These are phyloP conservation scores for Clunio marinus DNA, from an alignment of 2,888 invertebrate genomes.

Conservation along the genomic window DNA sequence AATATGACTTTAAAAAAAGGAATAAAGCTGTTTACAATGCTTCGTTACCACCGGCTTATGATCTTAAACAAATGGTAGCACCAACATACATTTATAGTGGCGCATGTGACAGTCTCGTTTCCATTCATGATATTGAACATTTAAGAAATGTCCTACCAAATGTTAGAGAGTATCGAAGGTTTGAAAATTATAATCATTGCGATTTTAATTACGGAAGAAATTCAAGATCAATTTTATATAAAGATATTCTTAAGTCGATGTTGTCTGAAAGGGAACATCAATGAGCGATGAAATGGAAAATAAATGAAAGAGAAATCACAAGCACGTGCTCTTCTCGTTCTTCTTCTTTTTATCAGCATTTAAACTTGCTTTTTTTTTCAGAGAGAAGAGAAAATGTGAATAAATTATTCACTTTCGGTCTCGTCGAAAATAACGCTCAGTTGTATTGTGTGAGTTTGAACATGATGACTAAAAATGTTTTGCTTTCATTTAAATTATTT, in stretches of 20 bases:
- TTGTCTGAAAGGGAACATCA: background rate
- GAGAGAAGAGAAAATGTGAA: background rate
- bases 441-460: background rate
- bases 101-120: background rate
- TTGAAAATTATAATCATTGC: slow-evolving; percentile 21
- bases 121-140: background rate
- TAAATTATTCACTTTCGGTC: background rate
- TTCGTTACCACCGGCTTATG: slow-evolving; percentile 50
- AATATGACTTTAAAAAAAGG: slow-evolving; percentile 51
- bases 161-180: background rate
- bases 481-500: background rate
- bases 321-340: no score
- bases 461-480: background rate
- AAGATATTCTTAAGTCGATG: slow-evolving; percentile 12
- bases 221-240: background rate
- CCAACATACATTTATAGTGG: slow-evolving; percentile 45
- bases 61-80: slow-evolving; percentile 49
- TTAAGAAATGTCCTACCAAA: background rate
- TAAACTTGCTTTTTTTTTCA: background rate
- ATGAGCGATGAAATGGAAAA: background rate
- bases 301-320: no score
- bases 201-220: slow-evolving; percentile 4
- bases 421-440: background rate
- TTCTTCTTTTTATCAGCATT: background rate
- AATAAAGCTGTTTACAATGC: slow-evolving; percentile 52